Evolutionary conservation across 2,113 vertebrate genomes (phyloP), one percentile per base, ranked within the genome.

Genomic region (Leptocoma aspasia): DNA sequence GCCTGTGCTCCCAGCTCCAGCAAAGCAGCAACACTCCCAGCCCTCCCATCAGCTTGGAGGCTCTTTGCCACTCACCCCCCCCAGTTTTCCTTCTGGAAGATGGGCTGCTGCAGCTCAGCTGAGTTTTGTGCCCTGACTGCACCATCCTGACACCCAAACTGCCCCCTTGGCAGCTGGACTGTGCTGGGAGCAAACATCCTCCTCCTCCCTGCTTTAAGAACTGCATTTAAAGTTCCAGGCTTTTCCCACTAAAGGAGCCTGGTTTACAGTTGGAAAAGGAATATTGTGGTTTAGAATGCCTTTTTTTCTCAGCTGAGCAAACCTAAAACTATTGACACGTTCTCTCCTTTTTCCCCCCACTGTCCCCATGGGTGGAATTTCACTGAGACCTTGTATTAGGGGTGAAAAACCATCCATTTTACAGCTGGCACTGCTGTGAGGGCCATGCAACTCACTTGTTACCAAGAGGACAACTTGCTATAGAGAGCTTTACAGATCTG

Each of bases 81-180:
- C 33, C 33, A 27, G 33, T 30, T 84, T 41, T 78, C 76, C 86
- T 89, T 26, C 94, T 93, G 92, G 89, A 92, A 96, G 85, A 92
- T 90, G 96, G 85, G 66, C 73, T 82, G 69, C 69, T 75, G 82
- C 39, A 54, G 59, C 86, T 47, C 92, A 77, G 86, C 47, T 68
- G 76, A 68, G 70, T 19, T 81, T 23, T 77, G 88, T 77, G 94
- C 63, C 90, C 88, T 41, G 49, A 2, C 66, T 44, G 41, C 76
- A 35, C 50, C 68, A 31, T 5, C 28, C 64, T 31, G 70, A 47
- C 47, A 15, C 68, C 4, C 10, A 86, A 64, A 54, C 14, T 39
- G 71, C 42, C 83, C 72, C 6, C 76, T 47, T 68, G 68, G 84
- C 63, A 59, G 33, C 13, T 27, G 52, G 70, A n/a, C 7, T 66